These are phyloP conservation scores for Podarcis muralis DNA, from an alignment of 2,113 vertebrate genomes.

Conservation along the genomic window DNA sequence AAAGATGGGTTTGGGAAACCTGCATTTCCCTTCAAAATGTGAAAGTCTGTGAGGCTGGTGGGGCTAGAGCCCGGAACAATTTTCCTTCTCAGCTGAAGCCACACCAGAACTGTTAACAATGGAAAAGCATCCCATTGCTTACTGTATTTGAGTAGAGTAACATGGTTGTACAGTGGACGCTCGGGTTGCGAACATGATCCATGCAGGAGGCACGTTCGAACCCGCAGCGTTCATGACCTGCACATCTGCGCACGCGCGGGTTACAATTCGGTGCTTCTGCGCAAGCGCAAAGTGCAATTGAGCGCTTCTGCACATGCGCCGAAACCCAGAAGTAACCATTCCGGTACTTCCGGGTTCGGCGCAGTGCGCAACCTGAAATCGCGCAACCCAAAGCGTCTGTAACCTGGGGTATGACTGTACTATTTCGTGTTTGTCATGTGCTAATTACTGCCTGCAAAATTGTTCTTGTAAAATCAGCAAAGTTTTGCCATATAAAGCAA, in stretches of 20 bases:
- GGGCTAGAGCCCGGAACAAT: slow-evolving; percentile 80
- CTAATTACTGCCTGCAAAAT: neutral
- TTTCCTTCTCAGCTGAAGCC: slow-evolving; percentile 21
- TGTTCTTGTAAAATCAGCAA: neutral
- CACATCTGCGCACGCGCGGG: too few relatives aligned
- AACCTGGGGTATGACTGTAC: neutral
- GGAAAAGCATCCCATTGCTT: neutral
- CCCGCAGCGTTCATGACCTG: too few relatives aligned
- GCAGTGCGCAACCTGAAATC: too few relatives aligned
- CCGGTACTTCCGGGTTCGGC: too few relatives aligned
- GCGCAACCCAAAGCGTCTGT: too few relatives aligned
- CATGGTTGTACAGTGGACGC: neutral
- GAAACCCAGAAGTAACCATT: too few relatives aligned
- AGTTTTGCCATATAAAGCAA: neutral
- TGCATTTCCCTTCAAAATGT: neutral
- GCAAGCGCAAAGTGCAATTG: too few relatives aligned
- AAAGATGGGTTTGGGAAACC: neutral
- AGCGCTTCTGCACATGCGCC: too few relatives aligned
- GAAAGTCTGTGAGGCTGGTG: slow-evolving; percentile 81
- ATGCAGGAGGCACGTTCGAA: too few relatives aligned
- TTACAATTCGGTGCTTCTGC: too few relatives aligned
- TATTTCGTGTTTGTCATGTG: neutral
- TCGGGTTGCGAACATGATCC: too few relatives aligned
- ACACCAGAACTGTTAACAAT: neutral
- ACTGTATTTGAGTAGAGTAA: neutral